Base-by-base conservation (phyloP, 2,888 invertebrate genomes). In the Torymus tubicola region DNA sequence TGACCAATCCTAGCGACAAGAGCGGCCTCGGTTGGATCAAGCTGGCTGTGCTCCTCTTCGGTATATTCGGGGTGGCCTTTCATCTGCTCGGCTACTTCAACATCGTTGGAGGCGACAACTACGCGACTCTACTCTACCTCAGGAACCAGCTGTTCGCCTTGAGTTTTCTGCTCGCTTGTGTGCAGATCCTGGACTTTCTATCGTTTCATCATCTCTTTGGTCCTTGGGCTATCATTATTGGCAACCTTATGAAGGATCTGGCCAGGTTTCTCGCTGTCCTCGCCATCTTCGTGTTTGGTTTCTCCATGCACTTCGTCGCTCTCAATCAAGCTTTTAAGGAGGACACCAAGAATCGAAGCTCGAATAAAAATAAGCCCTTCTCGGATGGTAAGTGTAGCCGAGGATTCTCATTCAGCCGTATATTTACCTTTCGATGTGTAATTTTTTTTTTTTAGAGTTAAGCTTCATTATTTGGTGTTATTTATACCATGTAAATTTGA, bases 221-320 rank as follows among this genome's bases (percentile, higher is more conserved):
- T 67, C 99, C 99, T 0, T 99, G 99, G 99, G 99, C 99, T 53
- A 99, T 99, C 89, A 99, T 99, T 90, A 99, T 99, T 88, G 97
- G 99, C 24, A 96, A 97, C 91, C 92, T 97, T 77, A 95, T 97
- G 94, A 97, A 97, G 91, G 98, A 98, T 91, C 93, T 98, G 85
- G 97, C 97, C n/a, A 93, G 98, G 89, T 99, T 99, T 91, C 93
- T 99, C 83, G 99, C 99, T 67, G 99, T 99, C 31, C 92, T 99
- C 88, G 96, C 97, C 53, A 98, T 99, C 91, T 99, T 99, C 92
- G 97, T 99, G 86, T 96, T 98, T 87, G 99, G 99, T 81, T 99
- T 99, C 92, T 99, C 99, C 1, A 96, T 99, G 95, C 97, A 97
- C 88, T 96, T 97, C 85, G 97, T 98, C 53, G 97, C 99, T 12